Evolutionary conservation across 2,888 invertebrate species (phyloP).

Genomic region (Lissonota sp.): DNA sequence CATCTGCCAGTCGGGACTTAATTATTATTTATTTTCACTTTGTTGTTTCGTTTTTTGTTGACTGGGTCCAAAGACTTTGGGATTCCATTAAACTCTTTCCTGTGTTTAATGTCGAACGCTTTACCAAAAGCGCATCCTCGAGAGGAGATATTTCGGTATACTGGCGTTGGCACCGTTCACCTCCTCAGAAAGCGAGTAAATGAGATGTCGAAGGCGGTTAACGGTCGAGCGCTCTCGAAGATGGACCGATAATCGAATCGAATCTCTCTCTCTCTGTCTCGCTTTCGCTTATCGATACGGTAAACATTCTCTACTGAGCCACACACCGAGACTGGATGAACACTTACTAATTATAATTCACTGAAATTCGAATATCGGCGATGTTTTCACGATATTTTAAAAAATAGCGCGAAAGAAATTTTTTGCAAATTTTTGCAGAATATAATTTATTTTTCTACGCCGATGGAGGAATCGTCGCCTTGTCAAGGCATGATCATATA

Average conservation of each 20-base stretch:
- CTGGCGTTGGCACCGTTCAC: constrained; percentile 50
- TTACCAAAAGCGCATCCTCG: constrained; percentile 48
- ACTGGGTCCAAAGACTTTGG: too few relatives aligned
- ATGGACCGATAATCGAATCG: constrained; percentile 60
- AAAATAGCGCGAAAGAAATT: too few relatives aligned
- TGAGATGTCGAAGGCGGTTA: constrained; percentile 61
- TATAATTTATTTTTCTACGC: too few relatives aligned
- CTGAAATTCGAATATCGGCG: constrained; percentile 6
- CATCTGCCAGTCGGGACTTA: too few relatives aligned
- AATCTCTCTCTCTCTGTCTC: constrained; percentile 35
- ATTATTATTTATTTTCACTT: too few relatives aligned
- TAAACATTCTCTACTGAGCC: background rate
- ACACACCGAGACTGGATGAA: constrained; percentile 15
- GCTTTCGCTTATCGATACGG: background rate
- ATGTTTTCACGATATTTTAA: too few relatives aligned
- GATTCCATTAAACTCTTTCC: constrained; percentile 20
- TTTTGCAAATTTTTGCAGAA: too few relatives aligned
- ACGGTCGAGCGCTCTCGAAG: constrained; percentile 54
- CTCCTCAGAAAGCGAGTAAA: constrained; percentile 43
- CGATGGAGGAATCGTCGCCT: too few relatives aligned
- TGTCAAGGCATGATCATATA: background rate
- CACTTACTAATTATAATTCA: constrained; percentile 27
- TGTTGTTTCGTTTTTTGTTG: too few relatives aligned
- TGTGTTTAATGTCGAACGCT: constrained; percentile 41
- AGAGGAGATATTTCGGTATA: constrained; percentile 11